A percentile compares a stretch with the other conserved stretches of the same genome.
Evolutionary conservation across 2,888 invertebrate species (phyloP).

Genomic region (Parthenolecanium corni): DNA sequence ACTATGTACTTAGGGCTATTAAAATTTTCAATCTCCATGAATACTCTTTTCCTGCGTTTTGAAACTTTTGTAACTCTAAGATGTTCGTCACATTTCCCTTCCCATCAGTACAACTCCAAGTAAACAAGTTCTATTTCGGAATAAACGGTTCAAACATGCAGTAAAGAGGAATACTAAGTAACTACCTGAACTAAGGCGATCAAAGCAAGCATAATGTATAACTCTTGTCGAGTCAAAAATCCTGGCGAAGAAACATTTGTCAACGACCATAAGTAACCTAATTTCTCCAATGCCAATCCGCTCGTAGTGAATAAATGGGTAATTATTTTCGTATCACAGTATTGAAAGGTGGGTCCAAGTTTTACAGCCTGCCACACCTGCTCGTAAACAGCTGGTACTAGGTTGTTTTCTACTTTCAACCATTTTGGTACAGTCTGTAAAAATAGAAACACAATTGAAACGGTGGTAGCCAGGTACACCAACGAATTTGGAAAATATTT

Average conservation of each 20-base stretch:
- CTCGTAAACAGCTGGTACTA: slow-evolving; percentile 40
- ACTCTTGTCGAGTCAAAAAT: slow-evolving; percentile 41
- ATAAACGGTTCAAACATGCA: background rate
- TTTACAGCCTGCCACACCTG: slow-evolving; percentile 41
- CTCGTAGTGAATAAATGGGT: slow-evolving; percentile 41
- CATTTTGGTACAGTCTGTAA: slow-evolving; percentile 37
- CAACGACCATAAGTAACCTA: slow-evolving; percentile 43
- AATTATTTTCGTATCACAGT: slow-evolving; percentile 35
- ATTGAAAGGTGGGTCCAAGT: slow-evolving; percentile 36
- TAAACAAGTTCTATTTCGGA: too few relatives aligned
- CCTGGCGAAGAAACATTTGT: slow-evolving; percentile 42
- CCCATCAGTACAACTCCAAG: too few relatives aligned
- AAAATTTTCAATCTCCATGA: too few relatives aligned
- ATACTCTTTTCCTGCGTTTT: too few relatives aligned
- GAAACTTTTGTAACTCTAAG: too few relatives aligned
- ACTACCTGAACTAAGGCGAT: slow-evolving; percentile 42
- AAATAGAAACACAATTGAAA: too few relatives aligned
- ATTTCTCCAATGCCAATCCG: slow-evolving; percentile 41
- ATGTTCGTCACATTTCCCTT: too few relatives aligned
- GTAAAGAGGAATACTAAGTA: too few relatives aligned
- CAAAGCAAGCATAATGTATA: slow-evolving; percentile 42
- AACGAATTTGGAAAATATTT: background rate
- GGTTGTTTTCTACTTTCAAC: slow-evolving; percentile 40
- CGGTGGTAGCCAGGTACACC: too few relatives aligned
- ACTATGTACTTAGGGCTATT: too few relatives aligned